Conservation (phyloP, 2,113 vertebrate genomes). For the Falcunculus frontatus region DNA sequence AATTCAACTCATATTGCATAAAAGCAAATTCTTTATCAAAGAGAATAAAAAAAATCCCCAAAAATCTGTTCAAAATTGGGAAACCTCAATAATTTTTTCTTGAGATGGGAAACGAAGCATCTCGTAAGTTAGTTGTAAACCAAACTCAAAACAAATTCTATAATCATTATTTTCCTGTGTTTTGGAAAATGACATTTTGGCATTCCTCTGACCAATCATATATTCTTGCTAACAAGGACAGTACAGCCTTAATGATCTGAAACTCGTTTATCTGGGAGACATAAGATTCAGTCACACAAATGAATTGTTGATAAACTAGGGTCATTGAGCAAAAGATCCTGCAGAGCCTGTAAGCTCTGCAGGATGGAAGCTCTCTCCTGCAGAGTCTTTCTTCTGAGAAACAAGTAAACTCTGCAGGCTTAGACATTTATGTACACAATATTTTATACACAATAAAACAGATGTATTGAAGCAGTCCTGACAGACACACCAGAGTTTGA, state of each 20-base stretch:
- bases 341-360: slow-evolving; percentile 6
- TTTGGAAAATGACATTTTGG: not conserved
- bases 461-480: not conserved
- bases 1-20: not conserved
- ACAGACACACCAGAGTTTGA: not conserved
- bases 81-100: not conserved
- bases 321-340: slow-evolving; percentile 49
- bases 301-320: slow-evolving; percentile 40
- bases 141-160: not conserved
- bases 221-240: slow-evolving; percentile 33
- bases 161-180: not conserved
- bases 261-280: slow-evolving; percentile 8
- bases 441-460: not conserved
- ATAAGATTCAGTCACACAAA: slow-evolving; percentile 31
- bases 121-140: not conserved
- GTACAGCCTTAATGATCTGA: slow-evolving; percentile 29
- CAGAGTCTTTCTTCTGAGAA: slow-evolving; percentile 53
- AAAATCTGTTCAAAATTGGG: not conserved
- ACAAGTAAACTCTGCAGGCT: slow-evolving; percentile 43
- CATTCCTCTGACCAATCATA: not conserved
- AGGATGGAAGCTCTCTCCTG: slow-evolving; percentile 37
- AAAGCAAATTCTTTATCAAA: not conserved
- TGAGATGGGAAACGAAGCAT: not conserved
- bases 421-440: not conserved
- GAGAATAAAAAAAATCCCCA: not conserved